Conservation (phyloP, 2,888 invertebrate species). For the Hyles lineata region DNA sequence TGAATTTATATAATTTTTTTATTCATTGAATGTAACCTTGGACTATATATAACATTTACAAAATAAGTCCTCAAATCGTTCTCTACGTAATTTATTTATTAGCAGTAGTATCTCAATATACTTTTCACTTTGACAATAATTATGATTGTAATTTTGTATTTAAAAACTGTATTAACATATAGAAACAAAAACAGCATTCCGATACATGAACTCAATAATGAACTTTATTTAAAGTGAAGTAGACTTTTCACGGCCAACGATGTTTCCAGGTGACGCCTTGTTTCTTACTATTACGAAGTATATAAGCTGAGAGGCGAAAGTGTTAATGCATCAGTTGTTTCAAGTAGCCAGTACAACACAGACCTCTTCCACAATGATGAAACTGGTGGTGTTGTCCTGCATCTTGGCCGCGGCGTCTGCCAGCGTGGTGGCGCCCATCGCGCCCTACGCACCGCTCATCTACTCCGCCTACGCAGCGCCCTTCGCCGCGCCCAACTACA, state of each 20-base stretch:
- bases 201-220: background rate
- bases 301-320: conserved; percentile 57
- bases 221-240: conserved; percentile 51
- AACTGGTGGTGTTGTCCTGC: conserved; percentile 87
- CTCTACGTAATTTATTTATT: no score
- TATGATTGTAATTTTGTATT: no score
- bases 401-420: conserved; percentile 85
- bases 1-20: no score
- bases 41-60: no score
- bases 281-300: conserved; percentile 48
- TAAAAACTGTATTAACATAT: no score
- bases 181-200: background rate
- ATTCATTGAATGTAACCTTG: no score
- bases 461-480: conserved; percentile 42
- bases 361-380: conserved; percentile 79
- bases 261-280: conserved; percentile 61
- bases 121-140: no score
- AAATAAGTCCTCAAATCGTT: no score
- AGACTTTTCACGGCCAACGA: conserved; percentile 65
- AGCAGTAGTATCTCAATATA: no score
- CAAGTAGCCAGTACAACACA: conserved; percentile 67
- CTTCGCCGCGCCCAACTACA: conserved; percentile 8
- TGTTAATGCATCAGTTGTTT: conserved; percentile 67
- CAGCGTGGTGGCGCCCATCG: conserved; percentile 41
- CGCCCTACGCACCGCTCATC: conserved; percentile 40